Percentiles rank a stretch among this genome's conserved stretches.
phyloP scores from a whole-genome alignment of 2,888 invertebrate genomes.

The Ryuthela nishihirai region DNA sequence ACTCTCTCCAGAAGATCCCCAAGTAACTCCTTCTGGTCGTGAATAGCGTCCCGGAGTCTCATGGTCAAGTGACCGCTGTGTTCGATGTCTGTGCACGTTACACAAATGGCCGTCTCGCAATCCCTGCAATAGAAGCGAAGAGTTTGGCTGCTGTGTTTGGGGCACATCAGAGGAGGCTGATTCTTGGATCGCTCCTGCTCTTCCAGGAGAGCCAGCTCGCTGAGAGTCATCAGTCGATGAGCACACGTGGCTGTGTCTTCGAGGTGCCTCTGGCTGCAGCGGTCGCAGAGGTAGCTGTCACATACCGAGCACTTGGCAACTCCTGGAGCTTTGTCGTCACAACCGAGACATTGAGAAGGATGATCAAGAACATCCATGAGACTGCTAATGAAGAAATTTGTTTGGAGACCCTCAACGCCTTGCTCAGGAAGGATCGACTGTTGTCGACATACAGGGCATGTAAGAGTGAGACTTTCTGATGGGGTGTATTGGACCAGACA shows the following conservation, averaged over 20 bases:
- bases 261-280: slow-evolving; percentile 45
- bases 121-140: slow-evolving; percentile 53
- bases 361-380: slow-evolving; percentile 49
- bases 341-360: slow-evolving; percentile 44
- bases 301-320: slow-evolving; percentile 49
- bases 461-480: slow-evolving; percentile 53
- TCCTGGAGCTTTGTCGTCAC: slow-evolving; percentile 44
- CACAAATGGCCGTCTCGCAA: slow-evolving; percentile 56
- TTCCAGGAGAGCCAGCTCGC: slow-evolving; percentile 45
- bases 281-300: slow-evolving; percentile 47
- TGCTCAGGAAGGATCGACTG: slow-evolving; percentile 55
- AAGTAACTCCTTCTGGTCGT: slow-evolving; percentile 49
- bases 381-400: slow-evolving; percentile 52
- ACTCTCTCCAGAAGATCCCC: slow-evolving; percentile 47
- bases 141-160: slow-evolving; percentile 49
- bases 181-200: slow-evolving; percentile 41
- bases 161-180: slow-evolving; percentile 47
- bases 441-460: slow-evolving; percentile 55
- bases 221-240: slow-evolving; percentile 45
- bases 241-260: slow-evolving; percentile 25
- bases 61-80: slow-evolving; percentile 53
- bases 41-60: slow-evolving; percentile 52
- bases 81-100: slow-evolving; percentile 54
- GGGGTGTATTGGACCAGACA: slow-evolving; percentile 54
- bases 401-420: slow-evolving; percentile 53